These are phyloP conservation scores for Argya squamiceps DNA, from an alignment of 2,797 vertebrate species.

Conservation along the genomic window DNA sequence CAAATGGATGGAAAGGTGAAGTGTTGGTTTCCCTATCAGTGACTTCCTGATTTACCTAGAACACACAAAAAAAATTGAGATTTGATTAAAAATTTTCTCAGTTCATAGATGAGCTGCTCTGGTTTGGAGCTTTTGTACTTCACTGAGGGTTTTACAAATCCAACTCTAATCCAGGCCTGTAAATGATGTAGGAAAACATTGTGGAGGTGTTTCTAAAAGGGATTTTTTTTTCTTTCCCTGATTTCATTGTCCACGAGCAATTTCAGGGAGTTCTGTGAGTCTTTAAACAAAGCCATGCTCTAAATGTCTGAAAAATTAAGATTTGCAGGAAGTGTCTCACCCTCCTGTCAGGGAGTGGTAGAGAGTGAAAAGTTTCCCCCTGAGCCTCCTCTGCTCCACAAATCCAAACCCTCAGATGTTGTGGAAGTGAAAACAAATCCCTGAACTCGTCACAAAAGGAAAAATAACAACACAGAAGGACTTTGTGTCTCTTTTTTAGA, in stretches of 20 bases:
- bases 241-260: neutral
- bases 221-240: neutral
- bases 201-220: neutral
- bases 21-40: constrained; percentile 84
- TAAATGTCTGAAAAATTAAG: neutral
- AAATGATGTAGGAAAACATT: neutral
- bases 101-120: neutral
- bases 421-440: neutral
- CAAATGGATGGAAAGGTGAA: constrained; percentile 79
- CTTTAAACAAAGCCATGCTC: neutral
- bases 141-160: neutral
- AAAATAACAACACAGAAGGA: neutral
- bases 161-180: neutral
- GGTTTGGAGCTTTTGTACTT: neutral
- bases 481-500: neutral
- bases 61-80: neutral
- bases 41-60: constrained; percentile 74
- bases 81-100: neutral
- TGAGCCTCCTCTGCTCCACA: neutral
- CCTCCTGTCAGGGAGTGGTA: neutral
- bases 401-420: neutral
- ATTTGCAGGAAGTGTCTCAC: neutral
- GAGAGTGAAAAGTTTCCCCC: neutral
- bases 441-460: neutral
- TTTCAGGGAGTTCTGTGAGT: neutral